These are phyloP conservation scores for Toxotes chatareus DNA, from an alignment of 2,113 vertebrate species.

Conservation along the genomic window DNA sequence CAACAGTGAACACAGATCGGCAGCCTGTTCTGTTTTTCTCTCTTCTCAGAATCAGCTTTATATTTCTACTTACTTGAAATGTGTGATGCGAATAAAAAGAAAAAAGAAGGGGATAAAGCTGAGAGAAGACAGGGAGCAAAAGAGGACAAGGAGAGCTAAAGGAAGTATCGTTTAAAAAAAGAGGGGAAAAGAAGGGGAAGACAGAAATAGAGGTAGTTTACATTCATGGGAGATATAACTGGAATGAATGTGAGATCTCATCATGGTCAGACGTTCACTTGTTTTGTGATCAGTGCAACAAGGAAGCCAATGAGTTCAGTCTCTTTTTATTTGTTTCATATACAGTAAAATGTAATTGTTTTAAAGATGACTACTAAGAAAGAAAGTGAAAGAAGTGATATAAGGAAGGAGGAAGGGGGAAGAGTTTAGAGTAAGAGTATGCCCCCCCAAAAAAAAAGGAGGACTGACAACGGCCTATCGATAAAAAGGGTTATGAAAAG, in stretches of 20 bases:
- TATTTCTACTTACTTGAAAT: not conserved
- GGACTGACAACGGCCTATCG: not conserved
- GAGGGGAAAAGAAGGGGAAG: no score
- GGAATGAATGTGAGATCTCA: constrained; percentile 17
- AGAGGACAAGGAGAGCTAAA: constrained; percentile 1
- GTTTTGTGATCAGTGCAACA: not conserved
- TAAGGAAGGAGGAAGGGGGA: not conserved
- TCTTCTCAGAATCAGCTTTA: not conserved
- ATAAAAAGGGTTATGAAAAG: constrained; percentile 42
- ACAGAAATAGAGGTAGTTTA: not conserved
- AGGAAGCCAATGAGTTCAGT: not conserved
- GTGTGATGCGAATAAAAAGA: no score
- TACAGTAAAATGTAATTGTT: not conserved
- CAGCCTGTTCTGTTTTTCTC: not conserved
- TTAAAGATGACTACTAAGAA: not conserved
- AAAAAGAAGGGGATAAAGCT: no score
- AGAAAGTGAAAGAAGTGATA: not conserved
- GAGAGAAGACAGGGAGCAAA: not conserved
- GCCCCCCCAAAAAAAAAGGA: not conserved
- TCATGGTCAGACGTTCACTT: constrained; percentile 8
- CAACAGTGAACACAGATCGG: not conserved
- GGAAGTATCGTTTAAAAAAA: not conserved
- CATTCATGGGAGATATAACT: constrained; percentile 1
- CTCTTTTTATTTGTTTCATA: not conserved
- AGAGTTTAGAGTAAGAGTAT: not conserved